Conservation (phyloP, 2,797 vertebrate species). For the Furcifer pardalis region DNA sequence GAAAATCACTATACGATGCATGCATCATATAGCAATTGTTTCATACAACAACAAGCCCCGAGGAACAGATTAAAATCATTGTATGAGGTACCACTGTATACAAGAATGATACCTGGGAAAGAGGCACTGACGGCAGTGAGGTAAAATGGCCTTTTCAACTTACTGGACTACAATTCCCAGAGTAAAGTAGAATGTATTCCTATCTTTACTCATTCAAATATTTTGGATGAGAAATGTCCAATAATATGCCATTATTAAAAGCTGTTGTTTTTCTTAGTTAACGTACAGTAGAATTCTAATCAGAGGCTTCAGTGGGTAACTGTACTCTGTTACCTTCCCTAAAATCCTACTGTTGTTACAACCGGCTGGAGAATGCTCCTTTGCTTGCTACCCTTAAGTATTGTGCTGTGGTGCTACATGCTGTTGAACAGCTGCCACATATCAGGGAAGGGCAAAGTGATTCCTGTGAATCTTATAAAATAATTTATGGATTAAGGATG, state of each 20-base stretch:
- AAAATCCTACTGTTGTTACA: neutral
- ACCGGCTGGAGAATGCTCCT: conserved; percentile 8
- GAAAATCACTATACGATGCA: too few relatives aligned
- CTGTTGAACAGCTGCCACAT: conserved; percentile 55
- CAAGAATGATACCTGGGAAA: neutral
- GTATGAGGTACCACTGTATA: too few relatives aligned
- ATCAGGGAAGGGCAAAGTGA: conserved; percentile 55
- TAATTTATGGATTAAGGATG: conserved; percentile 55
- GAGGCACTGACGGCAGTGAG: neutral
- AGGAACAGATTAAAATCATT: too few relatives aligned
- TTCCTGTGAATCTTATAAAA: conserved; percentile 61
- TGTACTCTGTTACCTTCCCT: conserved; percentile 23
- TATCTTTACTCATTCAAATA: too few relatives aligned
- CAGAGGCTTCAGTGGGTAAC: neutral
- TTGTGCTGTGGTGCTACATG: conserved; percentile 33
- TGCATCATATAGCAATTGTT: too few relatives aligned
- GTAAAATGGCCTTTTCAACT: neutral
- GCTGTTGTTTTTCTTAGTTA: conserved; percentile 31
- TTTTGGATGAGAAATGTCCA: conserved; percentile 27
- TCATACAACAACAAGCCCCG: too few relatives aligned
- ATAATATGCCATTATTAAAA: neutral
- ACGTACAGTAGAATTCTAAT: conserved; percentile 22
- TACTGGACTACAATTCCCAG: neutral
- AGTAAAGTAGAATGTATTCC: neutral
- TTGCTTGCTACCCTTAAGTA: conserved; percentile 16